A percentile compares a stretch with the other conserved stretches of the same genome.
phyloP scores from a whole-genome alignment of 2,113 vertebrate genomes.

The Oncorhynchus keta region DNA sequence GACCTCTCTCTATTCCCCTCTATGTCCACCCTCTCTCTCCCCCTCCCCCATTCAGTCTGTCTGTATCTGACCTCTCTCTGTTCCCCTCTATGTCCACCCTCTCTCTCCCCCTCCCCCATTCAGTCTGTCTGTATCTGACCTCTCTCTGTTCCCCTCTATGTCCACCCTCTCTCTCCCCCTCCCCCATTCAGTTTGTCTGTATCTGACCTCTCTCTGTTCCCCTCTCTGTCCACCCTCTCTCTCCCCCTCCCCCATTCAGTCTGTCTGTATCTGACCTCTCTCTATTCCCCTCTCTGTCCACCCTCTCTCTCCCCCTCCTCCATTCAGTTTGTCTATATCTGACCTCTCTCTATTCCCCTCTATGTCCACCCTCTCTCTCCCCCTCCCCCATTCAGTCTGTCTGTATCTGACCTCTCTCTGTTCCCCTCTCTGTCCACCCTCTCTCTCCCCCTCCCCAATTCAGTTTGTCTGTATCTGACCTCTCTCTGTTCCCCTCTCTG shows the following conservation, averaged over 20 bases:
- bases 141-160: neutral
- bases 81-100: neutral
- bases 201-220: neutral
- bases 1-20: conserved; percentile 4
- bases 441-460: too few species aligned
- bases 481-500: too few species aligned
- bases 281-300: too few species aligned
- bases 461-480: too few species aligned
- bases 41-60: neutral
- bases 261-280: neutral
- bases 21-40: neutral
- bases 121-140: neutral
- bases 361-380: too few species aligned
- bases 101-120: neutral
- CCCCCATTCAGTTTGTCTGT: neutral
- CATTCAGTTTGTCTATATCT: too few species aligned
- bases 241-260: neutral
- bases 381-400: too few species aligned
- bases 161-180: neutral
- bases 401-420: too few species aligned
- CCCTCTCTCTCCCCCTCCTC: too few species aligned
- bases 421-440: too few species aligned
- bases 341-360: too few species aligned
- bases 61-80: neutral
- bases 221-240: neutral